Percentiles rank a stretch among this genome's conserved stretches.
These are phyloP conservation scores for Hormiphora californensis DNA, from an alignment of 37 sponge, comb jelly and placozoan species.

Conservation along the genomic window DNA sequence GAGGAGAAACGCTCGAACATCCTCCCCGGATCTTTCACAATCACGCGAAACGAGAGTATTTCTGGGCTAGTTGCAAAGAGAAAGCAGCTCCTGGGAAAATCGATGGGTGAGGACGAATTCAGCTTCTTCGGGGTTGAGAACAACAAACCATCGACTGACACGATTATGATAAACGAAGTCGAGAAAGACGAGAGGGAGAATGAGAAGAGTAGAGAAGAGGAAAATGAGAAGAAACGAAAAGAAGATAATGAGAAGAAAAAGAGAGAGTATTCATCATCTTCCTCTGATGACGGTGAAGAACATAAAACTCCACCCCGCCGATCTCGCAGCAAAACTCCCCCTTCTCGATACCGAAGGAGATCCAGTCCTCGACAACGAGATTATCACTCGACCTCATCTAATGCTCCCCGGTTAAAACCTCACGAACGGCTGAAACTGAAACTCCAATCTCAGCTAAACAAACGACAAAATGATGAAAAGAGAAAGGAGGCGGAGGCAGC, in stretches of 20 bases:
- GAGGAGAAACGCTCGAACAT: too few species aligned
- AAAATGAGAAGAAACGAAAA: neutral
- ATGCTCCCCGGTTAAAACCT: too few species aligned
- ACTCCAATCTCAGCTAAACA: slow-evolving; percentile 71
- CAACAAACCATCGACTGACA: too few species aligned
- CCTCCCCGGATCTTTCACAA: too few species aligned
- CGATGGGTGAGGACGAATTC: neutral
- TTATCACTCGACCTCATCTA: neutral
- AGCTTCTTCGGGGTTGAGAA: too few species aligned
- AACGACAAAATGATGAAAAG: slow-evolving; percentile 57
- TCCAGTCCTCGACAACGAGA: too few species aligned
- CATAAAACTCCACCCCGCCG: neutral
- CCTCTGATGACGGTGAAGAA: neutral
- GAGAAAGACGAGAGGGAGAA: too few species aligned
- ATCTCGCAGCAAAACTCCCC: too few species aligned
- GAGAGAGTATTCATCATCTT: neutral
- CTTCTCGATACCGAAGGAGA: too few species aligned
- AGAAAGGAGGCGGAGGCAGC: neutral
- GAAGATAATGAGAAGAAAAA: neutral
- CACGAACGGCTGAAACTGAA: slow-evolving; percentile 71
- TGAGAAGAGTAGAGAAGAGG: neutral
- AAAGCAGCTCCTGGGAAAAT: slow-evolving; percentile 14
- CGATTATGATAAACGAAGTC: too few species aligned
- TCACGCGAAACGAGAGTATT: too few species aligned
- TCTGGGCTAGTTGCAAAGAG: neutral